Evolutionary conservation across 2,113 vertebrate genomes (phyloP).

Genomic region (Choloepus hoffmanni): DNA sequence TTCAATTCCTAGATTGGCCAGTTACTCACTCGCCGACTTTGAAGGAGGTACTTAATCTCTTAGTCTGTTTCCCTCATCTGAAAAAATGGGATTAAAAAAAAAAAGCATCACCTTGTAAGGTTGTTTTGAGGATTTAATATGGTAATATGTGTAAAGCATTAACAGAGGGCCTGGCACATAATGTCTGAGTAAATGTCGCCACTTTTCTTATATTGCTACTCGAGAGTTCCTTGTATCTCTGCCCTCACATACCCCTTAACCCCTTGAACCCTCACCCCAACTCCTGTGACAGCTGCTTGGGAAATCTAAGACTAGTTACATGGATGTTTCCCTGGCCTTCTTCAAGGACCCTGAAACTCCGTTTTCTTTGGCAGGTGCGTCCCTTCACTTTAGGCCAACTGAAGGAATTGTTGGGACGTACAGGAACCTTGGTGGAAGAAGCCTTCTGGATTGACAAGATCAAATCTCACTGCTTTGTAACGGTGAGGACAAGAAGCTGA

Average conservation of each 20-base stretch:
- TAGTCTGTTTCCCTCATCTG: neutral
- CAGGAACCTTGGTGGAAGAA: conserved; percentile 92
- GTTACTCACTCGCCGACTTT: neutral
- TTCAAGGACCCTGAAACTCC: neutral
- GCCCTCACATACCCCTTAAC: neutral
- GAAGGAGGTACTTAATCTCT: neutral
- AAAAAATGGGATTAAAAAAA: neutral
- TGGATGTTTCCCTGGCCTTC: neutral
- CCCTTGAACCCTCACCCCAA: neutral
- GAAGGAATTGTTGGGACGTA: conserved; percentile 93
- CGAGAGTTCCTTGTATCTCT: neutral
- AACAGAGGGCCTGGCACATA: neutral
- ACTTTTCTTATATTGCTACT: neutral
- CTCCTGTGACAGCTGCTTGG: neutral
- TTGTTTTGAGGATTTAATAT: neutral
- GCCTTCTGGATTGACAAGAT: conserved; percentile 97
- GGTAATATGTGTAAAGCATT: neutral
- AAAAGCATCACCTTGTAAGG: neutral
- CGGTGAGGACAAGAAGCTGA: conserved; percentile 84
- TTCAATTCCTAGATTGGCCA: neutral
- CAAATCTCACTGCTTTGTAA: conserved; percentile 95
- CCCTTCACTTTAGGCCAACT: conserved; percentile 95
- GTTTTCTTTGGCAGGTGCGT: conserved; percentile 88
- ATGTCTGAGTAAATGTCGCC: neutral
- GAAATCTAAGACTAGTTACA: neutral